phyloP scores from a whole-genome alignment of 2,888 invertebrate genomes.

The Oxyteleia sp. region DNA sequence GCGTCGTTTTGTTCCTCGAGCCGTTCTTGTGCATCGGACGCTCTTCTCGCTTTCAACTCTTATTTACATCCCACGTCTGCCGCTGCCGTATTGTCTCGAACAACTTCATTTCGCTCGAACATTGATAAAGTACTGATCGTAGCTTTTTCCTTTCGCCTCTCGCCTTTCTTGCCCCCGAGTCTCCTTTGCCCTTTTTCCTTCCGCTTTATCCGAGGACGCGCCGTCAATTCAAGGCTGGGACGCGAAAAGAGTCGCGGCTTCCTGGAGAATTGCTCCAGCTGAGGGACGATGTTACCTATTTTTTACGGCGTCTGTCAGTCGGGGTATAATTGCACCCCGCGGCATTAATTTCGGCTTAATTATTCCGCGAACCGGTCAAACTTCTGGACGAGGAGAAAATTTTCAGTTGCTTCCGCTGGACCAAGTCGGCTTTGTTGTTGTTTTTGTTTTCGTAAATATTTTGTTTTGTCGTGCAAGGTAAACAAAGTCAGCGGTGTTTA shows the following conservation, averaged over 20 bases:
- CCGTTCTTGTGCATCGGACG: slow-evolving; percentile 35
- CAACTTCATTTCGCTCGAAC: slow-evolving; percentile 63
- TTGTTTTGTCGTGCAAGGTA: no score
- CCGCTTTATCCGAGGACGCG: slow-evolving; percentile 17
- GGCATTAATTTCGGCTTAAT: slow-evolving; percentile 34
- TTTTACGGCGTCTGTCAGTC: no score
- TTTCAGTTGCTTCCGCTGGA: no score
- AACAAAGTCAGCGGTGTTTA: no score
- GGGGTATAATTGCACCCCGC: no score
- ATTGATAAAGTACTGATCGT: slow-evolving; percentile 62
- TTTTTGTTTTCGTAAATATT: no score
- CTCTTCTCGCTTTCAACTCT: slow-evolving; percentile 37
- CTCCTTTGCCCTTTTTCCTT: slow-evolving; percentile 1
- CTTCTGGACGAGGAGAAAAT: no score
- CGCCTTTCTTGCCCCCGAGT: slow-evolving; percentile 11
- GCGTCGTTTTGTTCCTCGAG: slow-evolving; percentile 13
- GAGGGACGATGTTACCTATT: no score
- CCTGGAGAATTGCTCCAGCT: slow-evolving; percentile 33
- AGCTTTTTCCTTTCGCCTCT: slow-evolving; percentile 20
- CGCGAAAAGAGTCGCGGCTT: slow-evolving; percentile 44
- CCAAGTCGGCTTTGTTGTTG: no score
- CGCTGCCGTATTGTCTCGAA: slow-evolving; percentile 60
- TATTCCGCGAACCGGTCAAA: no score
- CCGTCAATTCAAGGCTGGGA: slow-evolving; percentile 24
- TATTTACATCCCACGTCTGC: slow-evolving; percentile 62